Base-by-base conservation (phyloP, 2,113 vertebrate species). In the Phodopus roborovskii region DNA sequence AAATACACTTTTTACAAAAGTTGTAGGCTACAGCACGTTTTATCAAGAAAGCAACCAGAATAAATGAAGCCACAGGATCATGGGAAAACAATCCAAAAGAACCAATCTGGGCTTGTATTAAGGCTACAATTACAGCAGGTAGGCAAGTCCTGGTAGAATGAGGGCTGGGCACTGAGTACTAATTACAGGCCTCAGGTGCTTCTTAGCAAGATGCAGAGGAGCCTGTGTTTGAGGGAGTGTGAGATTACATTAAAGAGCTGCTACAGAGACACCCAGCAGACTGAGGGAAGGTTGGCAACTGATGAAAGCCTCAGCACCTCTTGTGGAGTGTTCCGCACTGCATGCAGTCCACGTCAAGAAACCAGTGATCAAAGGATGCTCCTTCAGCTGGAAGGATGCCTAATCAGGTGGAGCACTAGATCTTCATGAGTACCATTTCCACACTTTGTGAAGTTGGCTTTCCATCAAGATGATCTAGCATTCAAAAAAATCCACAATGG, bases 1-100 rank as follows among this genome's bases (percentile, higher is more conserved):
- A 95, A n/a, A 92, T 68, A 68, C 56, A n/a, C 70, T 39, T 97
- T 96, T 95, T 58, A 81, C 1, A 88, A 97, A 96, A 93, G 94
- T 82, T 92, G 85, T 60, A 92, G 45, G 36, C 77, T 88, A 64
- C 45, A 64, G 81, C 95, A 58, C 20, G 71, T 94, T 62, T 96
- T 91, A 90, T 87, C 39, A 50, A 24, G 89, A 97, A 97, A 75
- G 60, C 56, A 82, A 82, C 48, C 30, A 90, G 84, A 96, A 85
- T 62, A 97, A 95, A 91, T 94, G 90, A 94, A 95, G 91, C 96
- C 83, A 92, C 30, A 75, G 60, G 56, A 73, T 73, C 5, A 7
- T 77, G 36, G 60, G 86, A 88, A 96, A 68, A 92, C 94, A 93
- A 91, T 45, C 58, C 17, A 88, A 58, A 79, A 96, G 73, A 97